These are phyloP conservation scores for Coenobita brevimanus DNA, from an alignment of 1,140 invertebrate genomes.

Conservation along the genomic window DNA sequence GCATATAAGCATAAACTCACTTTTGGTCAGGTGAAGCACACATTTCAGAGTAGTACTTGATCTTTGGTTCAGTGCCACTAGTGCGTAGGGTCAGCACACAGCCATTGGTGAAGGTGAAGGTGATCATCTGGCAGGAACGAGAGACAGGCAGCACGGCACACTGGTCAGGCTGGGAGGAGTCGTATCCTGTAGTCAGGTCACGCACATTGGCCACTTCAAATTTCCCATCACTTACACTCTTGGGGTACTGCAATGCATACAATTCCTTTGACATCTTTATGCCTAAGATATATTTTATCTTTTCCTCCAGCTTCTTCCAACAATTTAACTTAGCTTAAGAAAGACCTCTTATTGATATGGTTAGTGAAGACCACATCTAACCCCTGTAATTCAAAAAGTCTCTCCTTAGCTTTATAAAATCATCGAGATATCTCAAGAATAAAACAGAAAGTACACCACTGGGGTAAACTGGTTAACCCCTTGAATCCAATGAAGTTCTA, in stretches of 20 bases:
- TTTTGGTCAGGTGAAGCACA: constrained; percentile 80
- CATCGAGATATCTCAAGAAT: no score
- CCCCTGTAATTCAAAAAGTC: no score
- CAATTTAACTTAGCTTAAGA: no score
- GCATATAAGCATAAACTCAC: constrained; percentile 78
- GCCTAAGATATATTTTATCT: no score
- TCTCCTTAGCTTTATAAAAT: no score
- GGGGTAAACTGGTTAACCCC: no score
- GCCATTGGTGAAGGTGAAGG: constrained; percentile 88
- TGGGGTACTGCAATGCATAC: constrained; percentile 89
- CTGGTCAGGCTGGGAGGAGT: constrained; percentile 82
- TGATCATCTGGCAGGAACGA: constrained; percentile 94
- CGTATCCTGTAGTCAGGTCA: constrained; percentile 93
- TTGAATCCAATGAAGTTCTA: no score
- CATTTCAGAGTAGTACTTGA: constrained; percentile 97
- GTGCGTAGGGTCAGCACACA: constrained; percentile 91
- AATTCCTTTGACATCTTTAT: no score
- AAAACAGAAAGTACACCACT: no score
- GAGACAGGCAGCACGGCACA: constrained; percentile 86
- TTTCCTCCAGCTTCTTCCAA: no score
- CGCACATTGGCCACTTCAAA: constrained; percentile 84
- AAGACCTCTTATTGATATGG: no score
- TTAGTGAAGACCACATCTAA: no score
- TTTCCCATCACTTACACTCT: constrained; percentile 79
- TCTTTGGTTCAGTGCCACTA: constrained; percentile 98